Conservation (phyloP, 2,888 invertebrate species). For the Stegophylla sp. region DNA sequence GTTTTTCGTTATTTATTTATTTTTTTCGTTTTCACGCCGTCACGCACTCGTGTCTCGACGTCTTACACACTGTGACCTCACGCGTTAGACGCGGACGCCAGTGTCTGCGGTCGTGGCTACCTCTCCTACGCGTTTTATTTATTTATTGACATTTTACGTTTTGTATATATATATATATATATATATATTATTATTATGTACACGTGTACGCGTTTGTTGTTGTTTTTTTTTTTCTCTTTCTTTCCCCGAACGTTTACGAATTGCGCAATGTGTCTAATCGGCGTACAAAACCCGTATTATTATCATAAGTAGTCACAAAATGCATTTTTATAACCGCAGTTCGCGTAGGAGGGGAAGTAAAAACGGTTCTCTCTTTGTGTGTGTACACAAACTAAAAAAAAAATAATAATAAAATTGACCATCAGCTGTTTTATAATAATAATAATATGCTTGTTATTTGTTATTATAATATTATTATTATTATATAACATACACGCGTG, state of each 20-base stretch:
- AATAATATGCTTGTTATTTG: slow-evolving; percentile 4
- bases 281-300: too few relatives aligned
- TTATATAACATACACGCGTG: neutral
- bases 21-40: neutral
- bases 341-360: neutral
- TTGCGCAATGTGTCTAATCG: slow-evolving; percentile 47
- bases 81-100: neutral
- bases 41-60: neutral
- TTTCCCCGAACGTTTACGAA: neutral
- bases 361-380: neutral
- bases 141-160: too few relatives aligned
- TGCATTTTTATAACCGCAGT: neutral
- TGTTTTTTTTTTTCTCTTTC: neutral
- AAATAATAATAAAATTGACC: neutral
- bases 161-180: neutral
- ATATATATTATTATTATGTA: neutral
- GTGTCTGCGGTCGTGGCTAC: neutral
- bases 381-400: too few relatives aligned
- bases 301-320: neutral
- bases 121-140: too few relatives aligned
- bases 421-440: neutral
- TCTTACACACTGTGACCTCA: neutral
- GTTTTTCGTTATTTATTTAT: too few relatives aligned
- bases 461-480: slow-evolving; percentile 46
- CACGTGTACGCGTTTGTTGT: neutral